These are phyloP conservation scores for Bombus terrestris DNA, from an alignment of 1,140 invertebrate species.

Conservation along the genomic window DNA sequence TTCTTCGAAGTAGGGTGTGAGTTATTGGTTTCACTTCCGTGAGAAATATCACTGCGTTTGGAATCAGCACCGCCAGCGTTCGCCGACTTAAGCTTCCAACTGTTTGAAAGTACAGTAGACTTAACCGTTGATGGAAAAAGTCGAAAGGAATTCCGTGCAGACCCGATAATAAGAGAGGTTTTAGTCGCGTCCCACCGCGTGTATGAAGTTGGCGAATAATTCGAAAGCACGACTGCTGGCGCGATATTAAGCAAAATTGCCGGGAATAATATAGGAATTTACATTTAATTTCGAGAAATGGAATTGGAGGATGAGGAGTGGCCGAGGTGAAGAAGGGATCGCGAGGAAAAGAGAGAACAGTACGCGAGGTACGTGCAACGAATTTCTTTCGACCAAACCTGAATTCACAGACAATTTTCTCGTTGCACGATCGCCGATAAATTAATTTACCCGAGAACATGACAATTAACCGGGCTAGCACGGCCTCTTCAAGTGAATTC, in stretches of 20 bases:
- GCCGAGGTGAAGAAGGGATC: background rate
- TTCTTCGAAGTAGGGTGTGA: background rate
- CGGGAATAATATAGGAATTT: slow-evolving; percentile 40
- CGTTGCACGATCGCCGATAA: slow-evolving; percentile 23
- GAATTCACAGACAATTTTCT: slow-evolving; percentile 34
- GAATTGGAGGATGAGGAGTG: background rate
- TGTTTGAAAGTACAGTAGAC: background rate
- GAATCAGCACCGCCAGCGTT: background rate
- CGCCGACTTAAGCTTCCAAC: background rate
- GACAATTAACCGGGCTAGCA: slow-evolving; percentile 18
- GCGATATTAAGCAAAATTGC: slow-evolving; percentile 3
- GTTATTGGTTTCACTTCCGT: background rate
- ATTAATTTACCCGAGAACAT: slow-evolving; percentile 21
- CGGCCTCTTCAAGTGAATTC: slow-evolving; percentile 9
- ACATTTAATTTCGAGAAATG: slow-evolving; percentile 44
- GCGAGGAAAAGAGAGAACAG: background rate
- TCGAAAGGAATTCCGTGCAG: background rate
- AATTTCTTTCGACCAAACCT: slow-evolving; percentile 4
- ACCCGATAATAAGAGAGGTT: background rate
- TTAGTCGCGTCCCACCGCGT: slow-evolving; percentile 4
- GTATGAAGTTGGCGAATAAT: slow-evolving; percentile 21
- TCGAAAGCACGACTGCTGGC: background rate
- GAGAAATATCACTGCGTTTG: background rate
- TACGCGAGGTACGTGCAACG: slow-evolving; percentile 11
- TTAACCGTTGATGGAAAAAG: background rate